phyloP scores from a whole-genome alignment of 1,140 invertebrate species.

The Odontomachus brunneus region DNA sequence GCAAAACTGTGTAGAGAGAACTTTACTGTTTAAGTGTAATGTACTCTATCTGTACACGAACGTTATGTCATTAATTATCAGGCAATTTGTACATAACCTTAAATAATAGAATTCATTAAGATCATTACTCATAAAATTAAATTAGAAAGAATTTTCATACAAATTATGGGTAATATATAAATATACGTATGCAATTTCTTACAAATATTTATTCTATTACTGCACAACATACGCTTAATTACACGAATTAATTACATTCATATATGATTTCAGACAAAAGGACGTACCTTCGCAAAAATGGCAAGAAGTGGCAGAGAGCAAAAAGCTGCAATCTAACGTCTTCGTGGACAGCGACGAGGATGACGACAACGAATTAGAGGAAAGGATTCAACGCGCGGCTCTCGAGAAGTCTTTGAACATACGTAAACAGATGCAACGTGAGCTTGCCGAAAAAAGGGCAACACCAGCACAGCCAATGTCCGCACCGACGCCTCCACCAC shows the following conservation, averaged over 20 bases:
- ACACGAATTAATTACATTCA: neutral
- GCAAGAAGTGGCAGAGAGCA: slow-evolving; percentile 78
- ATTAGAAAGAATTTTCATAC: too few relatives aligned
- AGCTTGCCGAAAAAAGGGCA: slow-evolving; percentile 82
- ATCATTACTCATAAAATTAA: too few relatives aligned
- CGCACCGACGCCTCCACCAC: slow-evolving; percentile 84
- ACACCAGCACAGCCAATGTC: slow-evolving; percentile 78
- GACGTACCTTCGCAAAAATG: slow-evolving; percentile 80
- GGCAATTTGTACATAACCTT: too few relatives aligned
- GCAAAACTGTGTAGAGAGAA: too few relatives aligned
- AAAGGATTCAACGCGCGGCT: slow-evolving; percentile 79
- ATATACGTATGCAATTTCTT: too few relatives aligned
- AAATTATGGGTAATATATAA: too few relatives aligned
- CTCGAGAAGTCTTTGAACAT: slow-evolving; percentile 83
- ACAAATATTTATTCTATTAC: neutral
- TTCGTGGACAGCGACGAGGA: slow-evolving; percentile 78
- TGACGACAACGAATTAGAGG: slow-evolving; percentile 79
- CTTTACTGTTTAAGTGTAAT: too few relatives aligned
- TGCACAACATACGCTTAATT: neutral
- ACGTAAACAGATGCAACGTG: slow-evolving; percentile 83
- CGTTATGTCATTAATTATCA: too few relatives aligned
- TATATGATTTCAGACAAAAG: slow-evolving; percentile 73
- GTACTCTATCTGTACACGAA: too few relatives aligned
- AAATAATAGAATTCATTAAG: too few relatives aligned
- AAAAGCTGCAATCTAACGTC: slow-evolving; percentile 72